These are phyloP conservation scores for Myiotriccus ornatus DNA, from an alignment of 2,797 vertebrate genomes.

Conservation along the genomic window DNA sequence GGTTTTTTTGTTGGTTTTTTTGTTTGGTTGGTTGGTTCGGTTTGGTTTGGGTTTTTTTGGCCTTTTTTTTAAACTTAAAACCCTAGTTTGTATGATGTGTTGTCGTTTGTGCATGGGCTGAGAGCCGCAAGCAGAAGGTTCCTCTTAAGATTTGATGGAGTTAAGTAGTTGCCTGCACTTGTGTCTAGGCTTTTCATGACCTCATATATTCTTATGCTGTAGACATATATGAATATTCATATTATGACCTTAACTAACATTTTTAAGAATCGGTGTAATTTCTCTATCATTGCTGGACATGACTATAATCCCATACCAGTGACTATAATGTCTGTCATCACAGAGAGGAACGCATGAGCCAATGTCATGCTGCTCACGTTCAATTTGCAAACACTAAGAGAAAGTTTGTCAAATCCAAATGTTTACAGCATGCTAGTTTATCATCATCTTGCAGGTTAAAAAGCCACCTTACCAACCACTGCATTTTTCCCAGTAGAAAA, in stretches of 20 bases:
- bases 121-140: neutral
- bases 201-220: neutral
- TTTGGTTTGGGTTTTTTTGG: too few relatives aligned
- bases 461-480: slow-evolving; percentile 46
- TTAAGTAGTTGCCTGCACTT: neutral
- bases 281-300: neutral
- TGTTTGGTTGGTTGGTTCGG: neutral
- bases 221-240: neutral
- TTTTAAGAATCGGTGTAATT: neutral
- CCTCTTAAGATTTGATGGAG: neutral
- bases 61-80: neutral
- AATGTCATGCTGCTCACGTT: slow-evolving; percentile 55
- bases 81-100: neutral
- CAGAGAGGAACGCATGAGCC: slow-evolving; percentile 34
- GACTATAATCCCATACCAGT: slow-evolving; percentile 23
- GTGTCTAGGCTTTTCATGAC: neutral
- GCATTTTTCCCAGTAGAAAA: slow-evolving; percentile 71
- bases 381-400: slow-evolving; percentile 69
- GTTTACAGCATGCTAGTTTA: slow-evolving; percentile 66
- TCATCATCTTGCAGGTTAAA: slow-evolving; percentile 69
- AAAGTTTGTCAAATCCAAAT: slow-evolving; percentile 67
- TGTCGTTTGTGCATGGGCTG: neutral
- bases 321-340: slow-evolving; percentile 38
- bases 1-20: neutral
- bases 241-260: neutral